Evolutionary conservation across 2,888 invertebrate species (phyloP).

Genomic region (Laspeyria flexula): DNA sequence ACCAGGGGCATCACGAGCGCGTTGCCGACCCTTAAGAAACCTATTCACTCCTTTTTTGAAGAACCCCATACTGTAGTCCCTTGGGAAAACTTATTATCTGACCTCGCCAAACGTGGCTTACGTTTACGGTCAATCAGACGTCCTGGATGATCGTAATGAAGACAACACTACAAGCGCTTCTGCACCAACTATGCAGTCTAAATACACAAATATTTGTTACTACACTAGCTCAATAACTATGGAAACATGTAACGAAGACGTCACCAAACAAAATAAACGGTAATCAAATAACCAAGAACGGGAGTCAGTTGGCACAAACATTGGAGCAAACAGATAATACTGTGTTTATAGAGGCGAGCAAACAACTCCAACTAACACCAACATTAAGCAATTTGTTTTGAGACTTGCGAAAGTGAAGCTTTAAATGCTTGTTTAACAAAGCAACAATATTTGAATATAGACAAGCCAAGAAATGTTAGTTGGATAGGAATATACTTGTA

Average conservation of each 20-base stretch:
- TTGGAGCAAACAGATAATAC: conserved; percentile 46
- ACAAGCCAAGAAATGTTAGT: background rate
- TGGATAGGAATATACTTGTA: no score
- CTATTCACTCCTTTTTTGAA: no score
- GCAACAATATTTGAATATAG: conserved; percentile 6
- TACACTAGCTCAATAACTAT: background rate
- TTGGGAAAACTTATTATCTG: no score
- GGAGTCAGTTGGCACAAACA: conserved; percentile 36
- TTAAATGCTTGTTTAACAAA: conserved; percentile 7
- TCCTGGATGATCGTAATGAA: no score
- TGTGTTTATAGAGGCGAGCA: conserved; percentile 39
- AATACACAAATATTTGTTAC: background rate
- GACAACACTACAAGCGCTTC: no score
- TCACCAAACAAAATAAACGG: conserved; percentile 13
- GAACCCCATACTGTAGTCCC: no score
- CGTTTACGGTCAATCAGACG: no score
- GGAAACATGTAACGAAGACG: conserved; percentile 12
- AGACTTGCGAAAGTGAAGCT: conserved; percentile 29
- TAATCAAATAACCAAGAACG: conserved; percentile 40
- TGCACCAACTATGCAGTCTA: background rate
- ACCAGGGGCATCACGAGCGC: no score
- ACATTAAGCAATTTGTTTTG: conserved; percentile 49
- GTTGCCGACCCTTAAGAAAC: no score
- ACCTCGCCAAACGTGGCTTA: no score
- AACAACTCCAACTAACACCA: conserved; percentile 40